Base-by-base conservation (phyloP, 2,113 vertebrate genomes). In the Burhinus oedicnemus region DNA sequence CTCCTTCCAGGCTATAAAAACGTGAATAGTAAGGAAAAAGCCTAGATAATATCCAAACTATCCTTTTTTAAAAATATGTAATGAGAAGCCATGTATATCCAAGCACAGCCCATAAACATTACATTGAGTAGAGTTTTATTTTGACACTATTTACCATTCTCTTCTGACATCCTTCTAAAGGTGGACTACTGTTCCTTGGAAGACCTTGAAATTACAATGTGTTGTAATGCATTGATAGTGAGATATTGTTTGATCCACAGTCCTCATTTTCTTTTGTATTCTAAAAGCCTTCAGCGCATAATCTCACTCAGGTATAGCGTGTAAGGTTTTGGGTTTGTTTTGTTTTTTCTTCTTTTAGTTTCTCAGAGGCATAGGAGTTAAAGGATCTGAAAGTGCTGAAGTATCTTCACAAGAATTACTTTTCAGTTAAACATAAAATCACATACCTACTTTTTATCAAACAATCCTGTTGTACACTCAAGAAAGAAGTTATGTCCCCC, bases 341-440 rank as follows among this genome's bases (percentile, higher is more conserved):
- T 22, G 6, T 1, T 42, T 80, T 83, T 40, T 44, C 5, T 69
- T 85, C 40, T 47, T 71, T 38, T 40, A 55, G 9, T 12, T 79
- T 58, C 34, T 89, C 38, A 70, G 8, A 66, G 30, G 6, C 22
- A 58, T 16, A 87, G 3, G 2, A 34, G 7, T 62, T 83, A 66
- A 26, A 95, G 69, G 62, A 95, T 89, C 55, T 96, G 80, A 95
- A 97, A 95, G 69, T 47, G 45, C 57, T 83, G 72, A 82, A 92
- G 58, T 61, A 85, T 97, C 94, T 96, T 95, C 88, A 88, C n/a
- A 76, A 85, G 44, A 86, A 92, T 77, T 93, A 92, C 26, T 91
- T 83, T 96, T 94, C 87, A 92, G 65, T 96, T 95, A 90, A 95
- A 86, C 64, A 69, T 94, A 91, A 97, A 84, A 95, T 93, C 82